Percentiles rank a stretch among this genome's conserved stretches.
These are phyloP conservation scores for Apamea monoglypha DNA, from an alignment of 2,888 invertebrate genomes.

Conservation along the genomic window DNA sequence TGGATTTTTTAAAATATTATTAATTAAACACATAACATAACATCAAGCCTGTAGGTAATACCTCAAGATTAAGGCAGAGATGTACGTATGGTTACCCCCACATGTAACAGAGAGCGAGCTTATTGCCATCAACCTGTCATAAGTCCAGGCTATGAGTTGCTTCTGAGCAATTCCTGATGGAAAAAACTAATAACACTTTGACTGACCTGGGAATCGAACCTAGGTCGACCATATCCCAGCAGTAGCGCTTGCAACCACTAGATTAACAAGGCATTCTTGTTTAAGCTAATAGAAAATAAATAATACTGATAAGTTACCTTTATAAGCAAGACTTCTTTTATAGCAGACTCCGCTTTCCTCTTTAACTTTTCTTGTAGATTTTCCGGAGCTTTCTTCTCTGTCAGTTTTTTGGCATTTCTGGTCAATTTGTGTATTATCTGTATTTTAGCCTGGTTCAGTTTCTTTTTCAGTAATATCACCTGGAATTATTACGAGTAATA, in stretches of 20 bases:
- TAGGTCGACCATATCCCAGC: background rate
- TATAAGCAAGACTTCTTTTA: slow-evolving; percentile 85
- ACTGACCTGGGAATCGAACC: background rate
- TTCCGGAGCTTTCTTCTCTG: slow-evolving; percentile 82
- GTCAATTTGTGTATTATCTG: slow-evolving; percentile 87
- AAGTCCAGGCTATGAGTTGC: background rate
- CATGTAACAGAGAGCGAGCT: no score
- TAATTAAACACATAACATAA: no score
- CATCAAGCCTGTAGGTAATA: no score
- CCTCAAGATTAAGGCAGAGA: no score
- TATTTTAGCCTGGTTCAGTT: slow-evolving; percentile 84
- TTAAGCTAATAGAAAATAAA: background rate
- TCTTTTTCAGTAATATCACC: slow-evolving; percentile 85
- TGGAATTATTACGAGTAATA: slow-evolving; percentile 68
- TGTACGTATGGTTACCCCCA: no score
- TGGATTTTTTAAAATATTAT: no score
- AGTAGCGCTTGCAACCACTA: background rate
- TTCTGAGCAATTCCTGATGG: background rate
- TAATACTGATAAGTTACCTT: slow-evolving; percentile 77
- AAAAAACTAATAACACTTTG: background rate
- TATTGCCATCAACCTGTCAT: no score
- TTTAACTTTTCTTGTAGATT: slow-evolving; percentile 80
- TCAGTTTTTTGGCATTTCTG: slow-evolving; percentile 84
- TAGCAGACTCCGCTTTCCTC: slow-evolving; percentile 83
- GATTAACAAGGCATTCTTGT: background rate